These are phyloP conservation scores for Noctuana brunneofusca DNA, from an alignment of 2,888 invertebrate species.

Conservation along the genomic window DNA sequence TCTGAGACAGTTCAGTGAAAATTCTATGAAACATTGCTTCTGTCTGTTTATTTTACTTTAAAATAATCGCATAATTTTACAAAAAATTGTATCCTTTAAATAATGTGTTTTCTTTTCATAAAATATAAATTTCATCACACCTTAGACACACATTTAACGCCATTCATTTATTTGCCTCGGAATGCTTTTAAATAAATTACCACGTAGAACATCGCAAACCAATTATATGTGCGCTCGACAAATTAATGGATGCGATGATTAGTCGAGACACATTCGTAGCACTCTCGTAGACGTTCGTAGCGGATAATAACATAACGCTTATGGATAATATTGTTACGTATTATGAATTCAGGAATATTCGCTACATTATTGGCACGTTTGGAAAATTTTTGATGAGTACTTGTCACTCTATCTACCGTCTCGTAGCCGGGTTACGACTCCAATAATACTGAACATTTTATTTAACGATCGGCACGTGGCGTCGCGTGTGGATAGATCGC, in stretches of 20 bases:
- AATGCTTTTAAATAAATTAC: slow-evolving; percentile 26
- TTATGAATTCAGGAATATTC: slow-evolving; percentile 56
- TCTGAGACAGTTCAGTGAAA: no score
- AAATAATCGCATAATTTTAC: no score
- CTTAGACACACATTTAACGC: not conserved
- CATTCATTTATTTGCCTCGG: not conserved
- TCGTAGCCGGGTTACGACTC: slow-evolving; percentile 60
- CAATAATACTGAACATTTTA: slow-evolving; percentile 61
- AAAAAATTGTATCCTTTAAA: no score
- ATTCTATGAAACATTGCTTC: no score
- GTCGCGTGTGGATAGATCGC: slow-evolving; percentile 45
- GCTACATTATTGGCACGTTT: slow-evolving; percentile 51
- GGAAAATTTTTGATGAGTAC: slow-evolving; percentile 54
- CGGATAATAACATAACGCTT: slow-evolving; percentile 56
- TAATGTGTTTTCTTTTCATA: not conserved
- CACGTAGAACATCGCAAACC: slow-evolving; percentile 10
- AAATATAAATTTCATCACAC: not conserved
- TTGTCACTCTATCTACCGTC: slow-evolving; percentile 65
- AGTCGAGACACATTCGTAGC: slow-evolving; percentile 56
- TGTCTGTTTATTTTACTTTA: no score
- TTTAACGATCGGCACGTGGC: slow-evolving; percentile 59
- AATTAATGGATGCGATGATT: slow-evolving; percentile 26
- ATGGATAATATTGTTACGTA: slow-evolving; percentile 40
- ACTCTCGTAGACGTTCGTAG: slow-evolving; percentile 51
- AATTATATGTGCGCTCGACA: slow-evolving; percentile 17